Evolutionary conservation across 1,140 invertebrate genomes (phyloP).

Genomic region (Helicorthomorpha holstii): DNA sequence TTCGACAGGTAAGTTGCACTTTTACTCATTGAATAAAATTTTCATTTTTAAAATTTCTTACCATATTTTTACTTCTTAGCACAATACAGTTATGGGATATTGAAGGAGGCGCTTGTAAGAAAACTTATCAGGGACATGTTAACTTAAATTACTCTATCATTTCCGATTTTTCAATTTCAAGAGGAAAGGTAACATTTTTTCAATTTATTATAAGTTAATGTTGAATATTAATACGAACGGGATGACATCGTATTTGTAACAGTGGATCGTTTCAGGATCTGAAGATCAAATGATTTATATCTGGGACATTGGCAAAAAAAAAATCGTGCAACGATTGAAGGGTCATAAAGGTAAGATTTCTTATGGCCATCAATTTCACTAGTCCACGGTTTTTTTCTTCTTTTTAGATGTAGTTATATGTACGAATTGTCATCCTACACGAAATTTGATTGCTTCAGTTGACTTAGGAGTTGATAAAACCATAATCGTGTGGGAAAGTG

Average conservation of each 20-base stretch:
- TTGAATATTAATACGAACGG: constrained; percentile 10
- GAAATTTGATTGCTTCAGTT: constrained; percentile 98
- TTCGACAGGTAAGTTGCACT: constrained; percentile 59
- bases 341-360: constrained; percentile 92
- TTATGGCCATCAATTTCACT: constrained; percentile 1
- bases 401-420: constrained; percentile 81
- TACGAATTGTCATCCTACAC: constrained; percentile 94
- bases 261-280: constrained; percentile 99
- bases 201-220: constrained; percentile 5
- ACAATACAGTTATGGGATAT: constrained; percentile 99
- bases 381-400: not conserved
- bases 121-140: constrained; percentile 93
- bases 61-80: constrained; percentile 29
- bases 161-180: constrained; percentile 98
- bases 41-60: constrained; percentile 9
- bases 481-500: constrained; percentile 97
- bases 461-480: constrained; percentile 97
- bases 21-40: constrained; percentile 6
- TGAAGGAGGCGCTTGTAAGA: constrained; percentile 89
- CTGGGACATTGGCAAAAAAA: constrained; percentile 99
- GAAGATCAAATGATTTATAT: constrained; percentile 99
- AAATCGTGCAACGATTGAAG: constrained; percentile 93
- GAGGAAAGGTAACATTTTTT: constrained; percentile 51
- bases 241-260: constrained; percentile 27
- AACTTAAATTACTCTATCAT: constrained; percentile 99